Evolutionary conservation across 2,888 invertebrate genomes (phyloP), one percentile per base, ranked within the genome.

Genomic region (Meandrusa payeni): DNA sequence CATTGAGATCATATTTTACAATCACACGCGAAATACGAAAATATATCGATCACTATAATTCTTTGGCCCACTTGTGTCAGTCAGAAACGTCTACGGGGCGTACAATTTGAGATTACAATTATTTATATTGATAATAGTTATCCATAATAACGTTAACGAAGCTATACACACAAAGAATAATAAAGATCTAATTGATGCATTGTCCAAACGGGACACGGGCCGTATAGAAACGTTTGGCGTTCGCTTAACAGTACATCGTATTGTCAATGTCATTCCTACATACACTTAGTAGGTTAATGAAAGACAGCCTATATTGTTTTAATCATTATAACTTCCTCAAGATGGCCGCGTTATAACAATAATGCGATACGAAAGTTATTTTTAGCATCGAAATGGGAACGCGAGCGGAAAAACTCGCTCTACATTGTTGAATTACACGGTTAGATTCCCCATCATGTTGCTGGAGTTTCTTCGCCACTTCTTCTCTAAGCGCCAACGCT

Each of bases 181-280:
- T 73, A 73, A 78, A 72, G 57, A 59, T 68, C 62, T 76, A 76
- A 82, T 78, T 69, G 70, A 59, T 63, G 59, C 71, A 76, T 72
- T 69, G 64, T 70, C 70, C 58, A 61, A 65, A 64, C 63, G 53
- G 54, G 58, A 58, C 60, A 51, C 48, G 54, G n/a, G 49, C 51
- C 56, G 57, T 59, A 54, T 48, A 60, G 59, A 54, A 63, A 57
- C 61, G 70, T 72, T 76, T 75, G 73, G 79, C 66, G 57, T 75
- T 48, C 44, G 48, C 40, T 48, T 81, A 83, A 82, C 81, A 69
- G 80, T 78, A 74, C 57, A 52, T 48, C 45, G 50, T 53, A 59
- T 59, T 57, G 61, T 65, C 70, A 71, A 69, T 75, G 74, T 73
- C 72, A 69, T 44, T 44, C 50, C 46, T 47, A 37, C 31, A 50